Evolutionary conservation across 2,113 vertebrate genomes (phyloP), one percentile per base, ranked within the genome.

Genomic region (Forbesichthys papilliferus): DNA sequence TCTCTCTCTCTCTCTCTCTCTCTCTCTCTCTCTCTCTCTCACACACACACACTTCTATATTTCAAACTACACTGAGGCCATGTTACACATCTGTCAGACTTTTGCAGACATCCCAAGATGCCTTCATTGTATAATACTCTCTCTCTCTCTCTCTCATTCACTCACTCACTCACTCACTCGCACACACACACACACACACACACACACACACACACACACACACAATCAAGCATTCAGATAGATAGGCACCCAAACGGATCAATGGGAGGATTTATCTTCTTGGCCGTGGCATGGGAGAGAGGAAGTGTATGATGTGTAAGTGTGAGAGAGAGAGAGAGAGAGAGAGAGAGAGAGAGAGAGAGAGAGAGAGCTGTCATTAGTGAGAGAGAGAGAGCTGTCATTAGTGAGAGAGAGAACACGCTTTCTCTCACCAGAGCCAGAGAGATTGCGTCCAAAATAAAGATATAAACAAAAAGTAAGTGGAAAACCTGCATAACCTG

Each of bases 61-160:
- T 66, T 71, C 42, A 69, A 48, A 51, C 51, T 14, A 82, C 16
- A 27, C 9, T 5, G 48, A 57, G 55, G 20, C 16, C 7, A 27
- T 11, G 11, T 57, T 18, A 57, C 20, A 12, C 36, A 42, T 54
- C 52, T 54, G 52, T 13, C 76, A 36, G 73, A 59, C 73, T 27
- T 27, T 27, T 27, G 27, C 27, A 27, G 73, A 63, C 60, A 53
- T 20, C 65, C 65, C 56, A 63, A 56, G 66, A 71, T 66, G 60
- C 49, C 72, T 79, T 75, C 53, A 6, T 48, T 62, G 53, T 71
- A 68, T 52, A 8, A 33, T 36, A 51, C 16, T 3, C 48, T n/a
- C 64, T 18, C 27, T 27, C 2, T 2, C 27, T 27, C 27, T 27
- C 27, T 27, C 27, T 27, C 27, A 2, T 0, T 27, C 27, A 27